These are phyloP conservation scores for Forficula auricularia DNA, from an alignment of 1,140 invertebrate genomes.

Conservation along the genomic window DNA sequence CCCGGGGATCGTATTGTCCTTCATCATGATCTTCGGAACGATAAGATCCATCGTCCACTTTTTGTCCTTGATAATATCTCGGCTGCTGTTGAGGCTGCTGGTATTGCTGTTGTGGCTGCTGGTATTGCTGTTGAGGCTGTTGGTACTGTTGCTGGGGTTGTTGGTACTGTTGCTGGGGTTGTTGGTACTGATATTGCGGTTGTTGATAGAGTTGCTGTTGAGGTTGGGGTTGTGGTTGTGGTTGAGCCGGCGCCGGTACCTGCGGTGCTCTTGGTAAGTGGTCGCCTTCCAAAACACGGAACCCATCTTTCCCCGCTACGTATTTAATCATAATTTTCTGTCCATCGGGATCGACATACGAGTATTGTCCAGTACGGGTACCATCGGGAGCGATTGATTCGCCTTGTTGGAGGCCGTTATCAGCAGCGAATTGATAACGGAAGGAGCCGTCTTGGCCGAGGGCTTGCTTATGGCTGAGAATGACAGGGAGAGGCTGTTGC, in stretches of 20 bases:
- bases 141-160: not conserved
- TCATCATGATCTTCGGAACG: not conserved
- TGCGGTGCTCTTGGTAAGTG: slow-evolving; percentile 23
- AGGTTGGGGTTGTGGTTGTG: slow-evolving; percentile 10
- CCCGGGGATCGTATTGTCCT: not conserved
- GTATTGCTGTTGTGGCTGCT: not conserved
- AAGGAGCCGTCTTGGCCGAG: slow-evolving; percentile 35
- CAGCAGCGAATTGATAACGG: slow-evolving; percentile 42
- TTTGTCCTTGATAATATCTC: not conserved
- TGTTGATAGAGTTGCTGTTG: not conserved
- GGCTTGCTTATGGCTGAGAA: slow-evolving; percentile 24
- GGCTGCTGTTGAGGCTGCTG: not conserved
- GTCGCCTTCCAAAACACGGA: slow-evolving; percentile 30
- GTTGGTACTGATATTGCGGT: not conserved
- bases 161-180: no score
- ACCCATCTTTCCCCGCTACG: slow-evolving; percentile 29
- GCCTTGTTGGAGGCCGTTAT: slow-evolving; percentile 43
- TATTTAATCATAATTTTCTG: slow-evolving; percentile 33
- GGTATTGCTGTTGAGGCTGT: not conserved
- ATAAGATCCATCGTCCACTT: not conserved
- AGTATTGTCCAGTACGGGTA: slow-evolving; percentile 40
- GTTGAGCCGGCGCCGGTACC: slow-evolving; percentile 4
- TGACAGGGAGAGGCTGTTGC: slow-evolving; percentile 17
- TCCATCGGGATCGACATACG: slow-evolving; percentile 40
- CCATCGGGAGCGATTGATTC: slow-evolving; percentile 43